Conservation (phyloP, 2,113 vertebrate species). For the Chroicocephalus ridibundus region DNA sequence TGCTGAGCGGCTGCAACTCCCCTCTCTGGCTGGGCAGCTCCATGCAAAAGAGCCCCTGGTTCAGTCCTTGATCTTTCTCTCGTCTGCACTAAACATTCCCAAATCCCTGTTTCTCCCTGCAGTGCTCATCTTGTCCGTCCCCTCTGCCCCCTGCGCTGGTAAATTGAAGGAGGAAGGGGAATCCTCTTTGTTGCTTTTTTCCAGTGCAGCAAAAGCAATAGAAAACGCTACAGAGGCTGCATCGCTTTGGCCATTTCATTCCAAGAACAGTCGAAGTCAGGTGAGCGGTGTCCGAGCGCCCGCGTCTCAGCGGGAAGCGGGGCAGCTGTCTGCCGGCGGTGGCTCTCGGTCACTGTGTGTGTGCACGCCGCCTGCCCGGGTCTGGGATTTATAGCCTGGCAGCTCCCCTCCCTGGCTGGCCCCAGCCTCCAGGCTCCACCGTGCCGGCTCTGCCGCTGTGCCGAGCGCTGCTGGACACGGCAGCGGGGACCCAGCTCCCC, state of each 20-base stretch:
- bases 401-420: background rate
- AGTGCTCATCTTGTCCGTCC: background rate
- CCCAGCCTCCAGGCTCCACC: background rate
- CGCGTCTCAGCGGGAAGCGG: fast-evolving
- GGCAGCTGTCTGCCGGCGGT: fast-evolving
- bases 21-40: background rate
- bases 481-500: fast-evolving
- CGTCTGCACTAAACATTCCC: background rate
- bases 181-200: background rate
- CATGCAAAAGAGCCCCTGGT: background rate
- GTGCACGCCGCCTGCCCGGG: background rate
- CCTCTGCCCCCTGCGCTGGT: fast-evolving
- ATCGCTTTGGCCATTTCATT: background rate
- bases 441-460: background rate
- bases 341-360: background rate
- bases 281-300: fast-evolving
- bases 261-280: fast-evolving
- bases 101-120: background rate
- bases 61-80: background rate
- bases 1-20: background rate
- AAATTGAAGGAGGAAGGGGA: background rate
- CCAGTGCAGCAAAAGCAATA: background rate
- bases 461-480: background rate
- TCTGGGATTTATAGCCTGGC: constrained; percentile 12
- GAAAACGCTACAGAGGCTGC: background rate